Base-by-base conservation (phyloP, 1,140 invertebrate genomes). In the Trichonephila clavipes region DNA sequence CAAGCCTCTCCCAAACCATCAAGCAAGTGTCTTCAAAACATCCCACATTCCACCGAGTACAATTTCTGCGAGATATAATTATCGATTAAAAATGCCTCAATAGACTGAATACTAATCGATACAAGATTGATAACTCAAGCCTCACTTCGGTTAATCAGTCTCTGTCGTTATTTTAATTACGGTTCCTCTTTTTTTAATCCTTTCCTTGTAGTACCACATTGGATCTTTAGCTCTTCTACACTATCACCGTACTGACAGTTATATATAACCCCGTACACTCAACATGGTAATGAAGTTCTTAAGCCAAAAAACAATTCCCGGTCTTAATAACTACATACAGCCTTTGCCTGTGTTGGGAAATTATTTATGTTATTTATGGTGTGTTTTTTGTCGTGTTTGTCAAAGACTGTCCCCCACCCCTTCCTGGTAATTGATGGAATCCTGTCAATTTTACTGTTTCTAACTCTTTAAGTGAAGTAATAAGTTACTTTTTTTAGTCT, bases 131-230 rank as follows among this genome's bases (percentile, higher is more conserved):
- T 77, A 77, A 40, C 72, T 77, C 34, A 24, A 24, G 34, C 12
- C 69, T 77, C 24, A 3, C 69, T 34, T 10, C 72, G 34, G 72
- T 77, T 77, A 77, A 77, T 77, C 72, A 77, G 16, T 77, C 72
- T 34, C 72, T 77, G 72, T 77, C 72, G 72, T 28, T 28, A 77
- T 77, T 77, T 77, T 77, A 77, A 77, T 77, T 77, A 77, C 66
- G 66, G 66, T 24, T 69, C 66, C 51, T n/a, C n/a, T 12, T 10
- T 51, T 69, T 69, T 24, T 28, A 24, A 69, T 1, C 66, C 66
- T 28, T 77, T 12, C 34, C 62, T 64, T 19, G 18, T 18, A 64
- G 18, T 18, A 77, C 28, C 14, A 40, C 24, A 77, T 21, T 8
- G 72, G 34, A 77, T 77, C 34, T 8, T 2, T 5, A 77, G 40